These are phyloP conservation scores for Okapia johnstoni DNA, from an alignment of 2,113 vertebrate genomes.

Conservation along the genomic window DNA sequence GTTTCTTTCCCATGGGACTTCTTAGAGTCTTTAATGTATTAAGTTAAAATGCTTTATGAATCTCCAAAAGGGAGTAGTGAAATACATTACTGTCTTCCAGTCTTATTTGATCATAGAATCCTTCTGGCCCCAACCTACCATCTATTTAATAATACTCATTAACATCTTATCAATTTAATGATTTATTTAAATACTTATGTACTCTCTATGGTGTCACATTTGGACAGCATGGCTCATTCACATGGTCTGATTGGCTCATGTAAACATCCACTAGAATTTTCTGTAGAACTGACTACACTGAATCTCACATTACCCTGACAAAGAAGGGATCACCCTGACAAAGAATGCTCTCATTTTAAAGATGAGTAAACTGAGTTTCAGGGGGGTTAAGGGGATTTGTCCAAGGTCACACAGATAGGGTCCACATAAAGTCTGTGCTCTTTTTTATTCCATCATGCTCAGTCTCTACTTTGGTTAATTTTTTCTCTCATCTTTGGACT, in stretches of 20 bases:
- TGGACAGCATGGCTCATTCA: not conserved
- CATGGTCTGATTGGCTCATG: not conserved
- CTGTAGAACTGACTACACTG: not conserved
- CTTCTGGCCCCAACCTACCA: not conserved
- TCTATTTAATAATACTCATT: not conserved
- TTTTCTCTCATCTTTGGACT: not conserved
- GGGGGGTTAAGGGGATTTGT: not conserved
- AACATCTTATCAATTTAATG: not conserved
- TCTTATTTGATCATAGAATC: not conserved
- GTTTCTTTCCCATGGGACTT: not conserved
- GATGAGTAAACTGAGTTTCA: not conserved
- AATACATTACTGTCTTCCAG: not conserved
- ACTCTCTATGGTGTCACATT: not conserved
- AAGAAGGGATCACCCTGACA: not conserved
- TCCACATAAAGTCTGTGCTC: not conserved
- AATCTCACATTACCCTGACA: not conserved
- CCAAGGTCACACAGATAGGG: not conserved
- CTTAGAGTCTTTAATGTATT: not conserved
- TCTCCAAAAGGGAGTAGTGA: not conserved
- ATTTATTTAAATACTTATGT: not conserved
- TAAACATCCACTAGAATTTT: not conserved
- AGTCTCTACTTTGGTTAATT: not conserved
- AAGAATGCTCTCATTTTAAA: not conserved
- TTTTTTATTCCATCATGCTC: not conserved
- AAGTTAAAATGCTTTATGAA: not conserved